These are phyloP conservation scores for Pelusios castaneus DNA, from an alignment of 2,113 vertebrate genomes.

Conservation along the genomic window DNA sequence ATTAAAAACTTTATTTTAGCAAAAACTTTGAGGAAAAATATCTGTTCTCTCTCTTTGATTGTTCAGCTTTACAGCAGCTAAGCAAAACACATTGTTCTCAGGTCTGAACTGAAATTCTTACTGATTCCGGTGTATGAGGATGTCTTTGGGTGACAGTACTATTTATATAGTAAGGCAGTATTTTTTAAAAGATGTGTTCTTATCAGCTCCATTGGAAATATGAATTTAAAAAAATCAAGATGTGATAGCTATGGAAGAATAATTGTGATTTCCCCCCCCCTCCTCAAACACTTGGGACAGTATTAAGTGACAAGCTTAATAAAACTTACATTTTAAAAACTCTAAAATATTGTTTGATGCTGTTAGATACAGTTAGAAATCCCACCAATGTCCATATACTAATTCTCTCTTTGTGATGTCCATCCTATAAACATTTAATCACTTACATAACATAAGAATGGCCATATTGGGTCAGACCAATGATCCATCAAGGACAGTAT, in stretches of 20 bases:
- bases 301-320: not conserved
- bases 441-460: not conserved
- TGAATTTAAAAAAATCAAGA: not conserved
- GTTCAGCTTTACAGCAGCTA: not conserved
- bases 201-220: conserved; percentile 59
- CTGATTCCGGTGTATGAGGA: not conserved
- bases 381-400: fast-evolving
- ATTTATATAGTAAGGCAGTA: not conserved
- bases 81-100: not conserved
- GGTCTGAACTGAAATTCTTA: fast-evolving
- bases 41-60: not conserved
- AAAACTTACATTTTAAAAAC: not conserved
- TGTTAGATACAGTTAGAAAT: not conserved
- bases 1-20: not conserved
- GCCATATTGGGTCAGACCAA: too few species aligned
- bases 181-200: not conserved
- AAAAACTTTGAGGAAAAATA: not conserved
- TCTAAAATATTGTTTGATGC: not conserved
- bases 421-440: not conserved
- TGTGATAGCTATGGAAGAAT: not conserved
- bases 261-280: not conserved
- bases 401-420: not conserved
- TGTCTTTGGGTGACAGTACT: not conserved
- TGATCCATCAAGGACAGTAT: too few species aligned
- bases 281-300: not conserved